Evolutionary conservation across 2,888 invertebrate species (phyloP).

Genomic region (Drosophila affinis): DNA sequence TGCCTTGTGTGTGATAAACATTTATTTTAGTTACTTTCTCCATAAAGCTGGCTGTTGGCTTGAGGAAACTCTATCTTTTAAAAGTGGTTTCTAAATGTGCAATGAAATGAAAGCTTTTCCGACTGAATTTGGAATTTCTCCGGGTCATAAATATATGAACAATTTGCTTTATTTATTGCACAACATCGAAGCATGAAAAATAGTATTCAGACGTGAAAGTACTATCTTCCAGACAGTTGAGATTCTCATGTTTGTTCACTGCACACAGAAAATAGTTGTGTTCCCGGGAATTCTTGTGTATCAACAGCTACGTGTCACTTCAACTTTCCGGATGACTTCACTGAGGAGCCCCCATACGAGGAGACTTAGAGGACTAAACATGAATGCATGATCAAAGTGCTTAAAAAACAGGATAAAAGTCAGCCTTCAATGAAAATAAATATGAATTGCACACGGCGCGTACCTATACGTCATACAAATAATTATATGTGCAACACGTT

Average conservation of each 20-base stretch:
- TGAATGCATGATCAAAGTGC: too few relatives aligned
- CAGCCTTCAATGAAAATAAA: too few relatives aligned
- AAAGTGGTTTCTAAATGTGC: background rate
- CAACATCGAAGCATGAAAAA: background rate
- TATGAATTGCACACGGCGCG: too few relatives aligned
- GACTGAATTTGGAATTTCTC: background rate
- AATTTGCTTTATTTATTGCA: background rate
- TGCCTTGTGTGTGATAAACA: constrained; percentile 31
- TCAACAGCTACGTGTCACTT: too few relatives aligned
- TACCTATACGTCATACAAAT: too few relatives aligned
- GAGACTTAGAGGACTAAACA: background rate
- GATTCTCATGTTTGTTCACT: background rate
- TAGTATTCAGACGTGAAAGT: background rate
- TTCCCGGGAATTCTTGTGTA: too few relatives aligned
- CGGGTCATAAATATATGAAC: background rate
- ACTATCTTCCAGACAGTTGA: background rate
- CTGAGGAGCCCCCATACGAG: background rate
- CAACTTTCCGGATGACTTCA: too few relatives aligned
- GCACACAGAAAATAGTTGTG: constrained; percentile 1
- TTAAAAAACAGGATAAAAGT: too few relatives aligned
- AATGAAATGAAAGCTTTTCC: background rate
- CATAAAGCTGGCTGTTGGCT: background rate
- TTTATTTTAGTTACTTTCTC: constrained; percentile 26
- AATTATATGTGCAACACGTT: too few relatives aligned
- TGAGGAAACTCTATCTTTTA: background rate